Evolutionary conservation across 2,888 invertebrate species (phyloP), one percentile per base, ranked within the genome.

Genomic region (Melipona beecheii): DNA sequence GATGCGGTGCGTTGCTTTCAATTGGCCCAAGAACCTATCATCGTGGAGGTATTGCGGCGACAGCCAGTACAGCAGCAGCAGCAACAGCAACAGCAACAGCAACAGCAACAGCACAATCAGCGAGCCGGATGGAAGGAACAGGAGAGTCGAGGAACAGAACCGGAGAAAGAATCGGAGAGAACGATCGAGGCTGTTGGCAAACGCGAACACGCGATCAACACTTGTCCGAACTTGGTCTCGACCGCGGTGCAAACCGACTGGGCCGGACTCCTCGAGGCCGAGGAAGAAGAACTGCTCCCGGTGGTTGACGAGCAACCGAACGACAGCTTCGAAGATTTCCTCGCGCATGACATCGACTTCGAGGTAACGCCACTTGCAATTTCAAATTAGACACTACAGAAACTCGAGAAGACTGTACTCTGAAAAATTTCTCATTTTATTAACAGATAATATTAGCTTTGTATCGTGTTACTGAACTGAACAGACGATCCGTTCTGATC

Each of bases 1-100:
- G 96, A 96, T 92, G 96, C 96, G 86, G 95, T 96, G 89, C 95
- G 95, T 91, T 95, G 95, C 92, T 96, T 96, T 93, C 95, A 96
- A 91, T 95, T 95, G 89, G 95, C 96, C 82, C 95, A 95, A 89
- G 96, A 96, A 91, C 96, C 96, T 79, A 95, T 96, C 89, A 94
- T 96, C 83, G 95, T 96, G 72, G 96, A 96, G 93, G 95, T 96
- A 69, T 95, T 95, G 83, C 95, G 96, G 73, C 95, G 95, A 81
- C 94, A 94, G 77, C 90, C 94, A n/a, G 91, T 15, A 5, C 80
- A 83, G 6, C 73, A 64, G 11, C 49, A 24, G 9, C 65, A 64
- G 5, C 64, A 56, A 4, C 56, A 58, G 13, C 71, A 70, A 11
- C 70, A 58, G 43, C 58, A 70, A 11, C 70, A 58, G 43, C 58